A percentile compares a stretch with the other conserved stretches of the same genome.
Conservation (phyloP, 2,797 vertebrate genomes). For the Carcharodon carcharias region DNA sequence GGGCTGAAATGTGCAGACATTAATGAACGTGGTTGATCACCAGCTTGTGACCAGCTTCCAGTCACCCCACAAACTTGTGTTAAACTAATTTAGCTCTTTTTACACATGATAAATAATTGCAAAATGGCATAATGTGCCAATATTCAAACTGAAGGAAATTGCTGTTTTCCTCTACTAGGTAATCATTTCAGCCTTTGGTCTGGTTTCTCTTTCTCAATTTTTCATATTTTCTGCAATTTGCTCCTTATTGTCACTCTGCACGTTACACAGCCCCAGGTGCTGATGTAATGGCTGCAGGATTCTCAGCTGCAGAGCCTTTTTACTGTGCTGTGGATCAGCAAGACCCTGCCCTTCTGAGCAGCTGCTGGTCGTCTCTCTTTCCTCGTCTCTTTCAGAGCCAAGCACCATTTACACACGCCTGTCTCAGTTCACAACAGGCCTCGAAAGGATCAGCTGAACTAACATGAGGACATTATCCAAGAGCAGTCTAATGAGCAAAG, state of each 20-base stretch:
- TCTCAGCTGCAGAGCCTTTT: background rate
- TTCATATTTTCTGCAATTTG: background rate
- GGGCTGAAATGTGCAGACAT: too few species aligned
- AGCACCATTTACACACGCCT: background rate
- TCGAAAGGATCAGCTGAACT: conserved; percentile 3
- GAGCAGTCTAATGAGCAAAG: background rate
- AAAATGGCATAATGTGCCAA: background rate
- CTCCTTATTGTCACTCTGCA: background rate
- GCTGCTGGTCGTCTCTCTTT: background rate
- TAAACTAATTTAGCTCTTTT: background rate
- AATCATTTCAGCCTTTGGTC: background rate
- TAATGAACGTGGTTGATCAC: too few species aligned
- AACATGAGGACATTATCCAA: background rate
- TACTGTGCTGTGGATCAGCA: background rate
- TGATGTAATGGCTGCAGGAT: too few species aligned
- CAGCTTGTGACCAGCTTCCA: too few species aligned
- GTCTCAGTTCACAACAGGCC: background rate
- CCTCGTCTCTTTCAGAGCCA: background rate
- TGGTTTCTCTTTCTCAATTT: background rate
- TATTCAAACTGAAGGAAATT: background rate
- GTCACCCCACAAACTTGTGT: background rate
- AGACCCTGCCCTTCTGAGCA: background rate
- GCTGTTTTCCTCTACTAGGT: background rate
- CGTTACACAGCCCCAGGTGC: background rate
- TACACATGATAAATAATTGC: background rate